These are phyloP conservation scores for Pitangus sulphuratus DNA, from an alignment of 2,797 vertebrate genomes.

Conservation along the genomic window DNA sequence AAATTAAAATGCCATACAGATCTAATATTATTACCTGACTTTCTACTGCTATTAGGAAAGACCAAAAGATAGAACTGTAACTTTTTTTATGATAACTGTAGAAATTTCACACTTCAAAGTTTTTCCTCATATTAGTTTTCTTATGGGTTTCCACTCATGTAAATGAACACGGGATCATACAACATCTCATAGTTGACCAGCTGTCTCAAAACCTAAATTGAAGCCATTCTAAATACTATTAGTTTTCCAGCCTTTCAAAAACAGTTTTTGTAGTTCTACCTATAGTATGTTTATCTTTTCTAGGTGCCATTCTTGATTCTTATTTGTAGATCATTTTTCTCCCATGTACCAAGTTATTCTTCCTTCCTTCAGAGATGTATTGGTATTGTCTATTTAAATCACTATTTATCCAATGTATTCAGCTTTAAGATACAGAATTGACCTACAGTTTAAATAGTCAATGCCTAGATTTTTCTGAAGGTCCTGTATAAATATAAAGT, in stretches of 20 bases:
- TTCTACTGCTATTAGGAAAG: not conserved
- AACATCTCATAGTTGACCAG: not conserved
- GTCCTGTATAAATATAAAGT: constrained; percentile 8
- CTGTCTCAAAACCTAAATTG: not conserved
- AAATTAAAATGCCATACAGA: not conserved
- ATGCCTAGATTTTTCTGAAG: constrained; percentile 27
- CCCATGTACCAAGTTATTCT: not conserved
- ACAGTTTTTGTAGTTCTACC: not conserved
- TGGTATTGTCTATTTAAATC: not conserved
- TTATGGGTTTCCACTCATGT: not conserved
- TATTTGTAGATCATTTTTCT: not conserved
- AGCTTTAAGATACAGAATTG: not conserved
- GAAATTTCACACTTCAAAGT: not conserved
- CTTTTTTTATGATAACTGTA: not conserved
- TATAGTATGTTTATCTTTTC: not conserved
- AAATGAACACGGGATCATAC: not conserved
- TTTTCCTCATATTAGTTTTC: not conserved
- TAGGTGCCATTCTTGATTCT: not conserved
- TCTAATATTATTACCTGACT: not conserved
- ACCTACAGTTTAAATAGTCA: constrained; percentile 27
- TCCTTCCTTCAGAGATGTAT: not conserved
- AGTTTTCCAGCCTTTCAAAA: not conserved
- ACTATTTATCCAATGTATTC: not conserved
- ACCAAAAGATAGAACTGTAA: not conserved
- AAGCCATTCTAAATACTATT: not conserved